Base-by-base conservation (phyloP, 2,113 vertebrate genomes). In the Pitta sordida region DNA sequence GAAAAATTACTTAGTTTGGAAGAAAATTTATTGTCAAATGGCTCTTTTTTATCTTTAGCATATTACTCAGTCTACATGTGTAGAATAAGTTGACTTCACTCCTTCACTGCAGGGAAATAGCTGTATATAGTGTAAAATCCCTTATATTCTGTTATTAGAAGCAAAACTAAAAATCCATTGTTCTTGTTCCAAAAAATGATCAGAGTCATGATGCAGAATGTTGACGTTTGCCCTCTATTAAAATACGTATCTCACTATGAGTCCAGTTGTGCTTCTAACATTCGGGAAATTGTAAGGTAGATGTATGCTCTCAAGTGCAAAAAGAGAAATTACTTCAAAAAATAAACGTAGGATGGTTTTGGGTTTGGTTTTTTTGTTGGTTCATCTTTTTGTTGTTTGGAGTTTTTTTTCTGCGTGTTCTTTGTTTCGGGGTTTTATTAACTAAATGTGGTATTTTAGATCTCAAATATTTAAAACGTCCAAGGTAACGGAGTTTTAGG, bases 21-120 rank as follows among this genome's bases (percentile, higher is more conserved):
- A 90, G 36, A 79, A 92, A 78, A 80, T 69, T 41, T 79, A 76
- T 60, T 83, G 9, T 52, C 75, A 59, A 87, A 87, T 73, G n/a
- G 17, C 22, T 86, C 29, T 63, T 78, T 88, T 86, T 67, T 75
- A 53, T 79, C 32, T 22, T 65, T 27, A 51, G 3, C 59, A 17
- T 63, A 82, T 69, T 89, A 78, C 7, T 88, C 49, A 30, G 27
- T 59, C 34, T 60, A 32, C 3, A 11, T 30, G 34, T 56, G 26
- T 71, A 82, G 81, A 92, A 81, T 41, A 89, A 86, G 49, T 73
- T 82, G 41, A 59, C 34, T 88, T 83, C 26, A 68, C 39, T 55
- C 65, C 26, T 76, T 82, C 27, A 19, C 20, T 53, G n/a, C 56
- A 30, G 6, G 15, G 16, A 71, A 93, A 34, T 49, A 89, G 8